Evolutionary conservation across 2,888 invertebrate genomes (phyloP).

Genomic region (Drosophila mayaguana): DNA sequence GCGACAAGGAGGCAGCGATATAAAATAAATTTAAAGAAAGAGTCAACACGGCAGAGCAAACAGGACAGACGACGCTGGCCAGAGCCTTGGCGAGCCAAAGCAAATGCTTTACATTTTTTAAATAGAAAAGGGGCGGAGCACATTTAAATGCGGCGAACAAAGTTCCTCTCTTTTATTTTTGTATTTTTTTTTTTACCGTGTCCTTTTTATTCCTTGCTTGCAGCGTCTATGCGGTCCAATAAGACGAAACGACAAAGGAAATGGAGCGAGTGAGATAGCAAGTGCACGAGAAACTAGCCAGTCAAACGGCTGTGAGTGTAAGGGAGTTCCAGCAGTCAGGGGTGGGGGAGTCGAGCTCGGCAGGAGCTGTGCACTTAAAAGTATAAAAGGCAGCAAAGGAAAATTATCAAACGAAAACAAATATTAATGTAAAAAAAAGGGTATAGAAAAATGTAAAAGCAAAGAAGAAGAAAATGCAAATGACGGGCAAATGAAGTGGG

Average conservation of each 20-base stretch:
- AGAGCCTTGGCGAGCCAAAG: conserved; percentile 43
- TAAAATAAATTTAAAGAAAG: conserved; percentile 81
- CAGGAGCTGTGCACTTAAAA: conserved; percentile 69
- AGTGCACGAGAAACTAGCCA: conserved; percentile 41
- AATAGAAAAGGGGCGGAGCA: conserved; percentile 83
- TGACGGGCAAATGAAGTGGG: conserved; percentile 58
- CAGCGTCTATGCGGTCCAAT: conserved; percentile 67
- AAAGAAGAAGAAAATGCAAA: conserved; percentile 69
- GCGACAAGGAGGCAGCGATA: conserved; percentile 58
- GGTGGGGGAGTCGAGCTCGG: not conserved
- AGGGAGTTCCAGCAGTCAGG: not conserved
- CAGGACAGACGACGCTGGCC: conserved; percentile 17
- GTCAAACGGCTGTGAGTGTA: conserved; percentile 17
- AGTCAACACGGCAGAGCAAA: conserved; percentile 55
- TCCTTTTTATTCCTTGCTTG: conserved; percentile 43
- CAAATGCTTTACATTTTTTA: conserved; percentile 75
- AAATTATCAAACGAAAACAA: conserved; percentile 82
- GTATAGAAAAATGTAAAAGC: conserved; percentile 26
- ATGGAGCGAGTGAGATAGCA: conserved; percentile 46
- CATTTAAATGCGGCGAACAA: conserved; percentile 74
- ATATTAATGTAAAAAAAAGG: conserved; percentile 69
- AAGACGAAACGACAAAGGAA: conserved; percentile 71
- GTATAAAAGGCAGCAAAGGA: conserved; percentile 78
- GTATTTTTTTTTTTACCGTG: conserved; percentile 10
- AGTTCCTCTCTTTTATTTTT: conserved; percentile 25